Evolutionary conservation across 2,797 vertebrate genomes (phyloP).

Genomic region (Pipistrellus nathusii): DNA sequence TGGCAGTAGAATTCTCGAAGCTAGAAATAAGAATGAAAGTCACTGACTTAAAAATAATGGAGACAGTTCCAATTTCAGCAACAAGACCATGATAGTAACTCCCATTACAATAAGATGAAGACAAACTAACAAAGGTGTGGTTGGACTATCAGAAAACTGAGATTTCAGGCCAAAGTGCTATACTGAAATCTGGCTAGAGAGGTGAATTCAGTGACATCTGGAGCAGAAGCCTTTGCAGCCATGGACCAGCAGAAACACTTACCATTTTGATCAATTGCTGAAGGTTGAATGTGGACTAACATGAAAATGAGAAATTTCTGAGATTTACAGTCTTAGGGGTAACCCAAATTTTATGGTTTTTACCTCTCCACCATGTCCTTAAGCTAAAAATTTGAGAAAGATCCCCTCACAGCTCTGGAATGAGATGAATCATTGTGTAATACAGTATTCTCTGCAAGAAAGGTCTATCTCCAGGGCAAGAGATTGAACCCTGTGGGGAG

Average conservation of each 20-base stretch:
- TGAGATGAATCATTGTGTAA: background rate
- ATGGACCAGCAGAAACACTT: background rate
- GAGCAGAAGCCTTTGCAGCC: background rate
- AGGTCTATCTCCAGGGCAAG: background rate
- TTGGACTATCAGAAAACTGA: background rate
- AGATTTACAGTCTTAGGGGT: background rate
- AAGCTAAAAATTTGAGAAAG: background rate
- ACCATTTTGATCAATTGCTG: background rate
- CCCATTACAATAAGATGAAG: background rate
- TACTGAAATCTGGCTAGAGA: background rate
- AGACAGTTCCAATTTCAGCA: background rate
- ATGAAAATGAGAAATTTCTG: background rate
- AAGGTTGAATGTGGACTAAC: background rate
- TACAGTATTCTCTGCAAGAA: background rate
- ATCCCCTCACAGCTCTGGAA: background rate
- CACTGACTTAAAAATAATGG: background rate
- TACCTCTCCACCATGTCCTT: background rate
- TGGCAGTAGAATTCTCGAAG: background rate
- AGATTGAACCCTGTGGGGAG: too few relatives aligned
- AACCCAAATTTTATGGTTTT: background rate
- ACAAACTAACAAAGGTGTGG: background rate
- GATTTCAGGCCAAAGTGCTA: background rate
- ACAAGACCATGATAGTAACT: background rate
- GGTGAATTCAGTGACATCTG: background rate
- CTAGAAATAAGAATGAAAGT: background rate